Evolutionary conservation across 2,113 vertebrate species (phyloP), one percentile per base, ranked within the genome.

Genomic region (Labeo rohita): DNA sequence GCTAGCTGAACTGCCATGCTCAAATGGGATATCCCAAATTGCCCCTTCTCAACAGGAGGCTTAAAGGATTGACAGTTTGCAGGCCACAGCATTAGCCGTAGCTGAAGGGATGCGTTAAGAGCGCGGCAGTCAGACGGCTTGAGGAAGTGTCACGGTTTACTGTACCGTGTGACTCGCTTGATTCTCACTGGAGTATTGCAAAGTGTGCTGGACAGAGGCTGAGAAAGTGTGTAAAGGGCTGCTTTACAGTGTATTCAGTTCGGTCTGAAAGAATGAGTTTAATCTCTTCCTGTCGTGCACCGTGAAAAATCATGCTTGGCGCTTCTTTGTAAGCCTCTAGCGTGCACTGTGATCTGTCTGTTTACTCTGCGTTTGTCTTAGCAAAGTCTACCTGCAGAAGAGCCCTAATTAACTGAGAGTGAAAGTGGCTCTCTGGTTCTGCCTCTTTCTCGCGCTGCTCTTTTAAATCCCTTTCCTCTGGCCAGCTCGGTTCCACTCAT

Each of bases 401-500:
- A 82, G 80, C 45, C 61, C 8, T 52, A 52, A 34, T 50, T 45
- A 66, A 50, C 10, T 2, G 21, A 74, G 70, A 13, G 21, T 61
- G 56, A 80, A 80, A 47, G 56, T 18, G 13, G 59, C 56, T 83
- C 81, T 73, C 52, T 43, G 66, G 63, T 74, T 86, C 73, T 83
- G 23, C 56, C 77, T 79, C 47, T 39, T 1, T 43, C 59, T 86
- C 74, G 74, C 72, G 85, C 82, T 89, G 86, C 87, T 88, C 39
- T 80, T 90, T 86, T 88, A 77, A 87, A 87, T 89, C 89, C 84
- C 84, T 77, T 78, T 63, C 88, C 90, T 84, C 54, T 77, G 34
- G 88, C 84, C 50, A 86, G 86, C 84, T 88, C 68, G 80, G 88
- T 84, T 88, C 87, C 87, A 84, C 90, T 91, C 87, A 92, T 84